Conservation (phyloP, 2,797 vertebrate genomes). For the Rhabdophis nuchalis region DNA sequence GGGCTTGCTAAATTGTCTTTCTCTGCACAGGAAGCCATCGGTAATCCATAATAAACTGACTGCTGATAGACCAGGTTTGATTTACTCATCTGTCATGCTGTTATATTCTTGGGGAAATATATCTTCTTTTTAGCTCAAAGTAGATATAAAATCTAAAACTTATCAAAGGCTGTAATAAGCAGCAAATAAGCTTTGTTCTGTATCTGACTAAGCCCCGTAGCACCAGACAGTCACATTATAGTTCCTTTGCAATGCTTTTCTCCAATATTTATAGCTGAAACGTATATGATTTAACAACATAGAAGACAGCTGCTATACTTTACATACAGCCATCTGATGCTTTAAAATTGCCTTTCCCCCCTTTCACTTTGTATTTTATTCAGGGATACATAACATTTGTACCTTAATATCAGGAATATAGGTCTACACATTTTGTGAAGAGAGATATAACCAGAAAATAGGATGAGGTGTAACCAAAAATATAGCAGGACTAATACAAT, state of each 20-base stretch:
- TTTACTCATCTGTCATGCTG: background rate
- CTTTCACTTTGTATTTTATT: background rate
- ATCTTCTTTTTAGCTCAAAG: slow-evolving; percentile 1
- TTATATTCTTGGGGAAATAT: background rate
- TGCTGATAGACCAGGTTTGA: background rate
- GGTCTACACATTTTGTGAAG: background rate
- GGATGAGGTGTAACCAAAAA: background rate
- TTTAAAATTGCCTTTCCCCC: background rate
- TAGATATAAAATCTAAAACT: background rate
- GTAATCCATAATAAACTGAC: background rate
- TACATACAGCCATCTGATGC: background rate
- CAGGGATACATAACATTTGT: background rate
- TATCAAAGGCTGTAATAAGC: background rate
- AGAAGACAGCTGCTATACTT: background rate
- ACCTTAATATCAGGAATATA: background rate
- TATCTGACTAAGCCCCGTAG: background rate
- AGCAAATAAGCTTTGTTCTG: background rate
- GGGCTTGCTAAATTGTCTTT: background rate
- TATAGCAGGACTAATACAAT: background rate
- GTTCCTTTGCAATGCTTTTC: accelerated
- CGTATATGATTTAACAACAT: background rate
- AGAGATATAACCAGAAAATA: background rate
- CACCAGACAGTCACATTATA: background rate
- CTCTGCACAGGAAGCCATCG: background rate
- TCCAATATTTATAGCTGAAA: background rate